phyloP scores from a whole-genome alignment of 2,797 vertebrate species.

The Syngnathus acus region DNA sequence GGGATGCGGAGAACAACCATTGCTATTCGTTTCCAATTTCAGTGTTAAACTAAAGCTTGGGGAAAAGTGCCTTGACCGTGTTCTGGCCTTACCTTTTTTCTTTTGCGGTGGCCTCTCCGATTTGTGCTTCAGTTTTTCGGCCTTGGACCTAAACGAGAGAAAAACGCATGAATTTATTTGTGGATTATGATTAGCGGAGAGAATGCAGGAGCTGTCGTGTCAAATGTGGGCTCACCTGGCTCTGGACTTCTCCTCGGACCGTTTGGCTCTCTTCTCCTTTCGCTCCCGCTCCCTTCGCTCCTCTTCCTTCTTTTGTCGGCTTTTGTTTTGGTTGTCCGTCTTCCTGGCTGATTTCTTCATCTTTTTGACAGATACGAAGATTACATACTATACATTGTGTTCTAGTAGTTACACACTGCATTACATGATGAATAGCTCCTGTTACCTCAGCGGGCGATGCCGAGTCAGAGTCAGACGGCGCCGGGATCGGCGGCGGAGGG shows the following conservation, averaged over 20 bases:
- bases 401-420: too few relatives aligned
- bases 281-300: conserved; percentile 81
- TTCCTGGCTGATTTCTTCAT: conserved; percentile 79
- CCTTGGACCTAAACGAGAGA: conserved; percentile 68
- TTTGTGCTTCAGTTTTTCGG: conserved; percentile 81
- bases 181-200: conserved; percentile 27
- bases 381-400: too few relatives aligned
- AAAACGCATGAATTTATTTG: conserved; percentile 18
- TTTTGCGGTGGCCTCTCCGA: conserved; percentile 77
- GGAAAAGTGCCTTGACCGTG: neutral
- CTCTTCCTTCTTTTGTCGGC: conserved; percentile 67
- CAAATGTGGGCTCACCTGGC: conserved; percentile 65
- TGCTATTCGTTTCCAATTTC: neutral
- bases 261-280: conserved; percentile 71
- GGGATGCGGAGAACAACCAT: conserved; percentile 9
- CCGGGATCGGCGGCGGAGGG: conserved; percentile 72
- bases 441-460: conserved; percentile 57
- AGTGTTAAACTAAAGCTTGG: neutral
- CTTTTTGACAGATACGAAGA: conserved; percentile 48
- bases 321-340: conserved; percentile 68
- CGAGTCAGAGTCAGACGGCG: conserved; percentile 84
- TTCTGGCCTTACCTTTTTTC: conserved; percentile 83
- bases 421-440: neutral
- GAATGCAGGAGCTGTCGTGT: too few relatives aligned
- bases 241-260: conserved; percentile 80